phyloP scores from a whole-genome alignment of 1,140 invertebrate genomes.

The Sitophilus oryzae region DNA sequence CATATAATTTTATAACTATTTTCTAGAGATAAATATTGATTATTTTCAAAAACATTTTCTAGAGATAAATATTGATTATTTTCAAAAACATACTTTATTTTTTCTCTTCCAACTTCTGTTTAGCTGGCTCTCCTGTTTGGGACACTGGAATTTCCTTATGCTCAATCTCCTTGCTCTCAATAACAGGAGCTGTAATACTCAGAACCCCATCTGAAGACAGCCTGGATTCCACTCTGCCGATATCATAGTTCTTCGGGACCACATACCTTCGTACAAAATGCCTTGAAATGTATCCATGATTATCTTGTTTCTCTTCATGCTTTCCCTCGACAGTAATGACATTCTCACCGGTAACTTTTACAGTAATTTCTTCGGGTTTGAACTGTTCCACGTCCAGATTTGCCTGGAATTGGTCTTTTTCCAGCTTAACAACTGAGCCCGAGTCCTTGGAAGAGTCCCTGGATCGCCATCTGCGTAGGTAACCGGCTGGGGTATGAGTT shows the following conservation, averaged over 20 bases:
- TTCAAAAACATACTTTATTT: too few species aligned
- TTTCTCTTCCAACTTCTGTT: too few species aligned
- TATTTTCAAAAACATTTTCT: too few species aligned
- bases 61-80: too few species aligned
- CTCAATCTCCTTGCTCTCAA: too few species aligned
- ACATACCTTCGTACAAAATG: constrained; percentile 45
- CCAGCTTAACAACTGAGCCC: constrained; percentile 47
- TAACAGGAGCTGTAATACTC: constrained; percentile 59
- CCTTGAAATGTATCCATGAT: too few species aligned
- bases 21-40: too few species aligned
- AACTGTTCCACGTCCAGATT: constrained; percentile 76
- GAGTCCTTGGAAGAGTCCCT: constrained; percentile 35
- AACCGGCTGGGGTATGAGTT: constrained; percentile 23
- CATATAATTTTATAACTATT: too few species aligned
- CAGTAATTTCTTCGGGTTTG: constrained; percentile 70
- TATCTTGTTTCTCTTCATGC: too few species aligned
- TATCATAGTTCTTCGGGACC: constrained; percentile 59
- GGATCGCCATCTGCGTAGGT: constrained; percentile 40
- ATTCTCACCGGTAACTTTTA: constrained; percentile 66
- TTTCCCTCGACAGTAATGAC: constrained; percentile 58
- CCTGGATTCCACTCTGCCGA: constrained; percentile 57
- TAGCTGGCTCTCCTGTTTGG: too few species aligned
- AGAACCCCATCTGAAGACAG: constrained; percentile 70
- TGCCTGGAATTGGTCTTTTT: constrained; percentile 53
- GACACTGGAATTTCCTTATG: too few species aligned